Conservation (phyloP, 2,113 vertebrate genomes). For the Verasper variegatus region DNA sequence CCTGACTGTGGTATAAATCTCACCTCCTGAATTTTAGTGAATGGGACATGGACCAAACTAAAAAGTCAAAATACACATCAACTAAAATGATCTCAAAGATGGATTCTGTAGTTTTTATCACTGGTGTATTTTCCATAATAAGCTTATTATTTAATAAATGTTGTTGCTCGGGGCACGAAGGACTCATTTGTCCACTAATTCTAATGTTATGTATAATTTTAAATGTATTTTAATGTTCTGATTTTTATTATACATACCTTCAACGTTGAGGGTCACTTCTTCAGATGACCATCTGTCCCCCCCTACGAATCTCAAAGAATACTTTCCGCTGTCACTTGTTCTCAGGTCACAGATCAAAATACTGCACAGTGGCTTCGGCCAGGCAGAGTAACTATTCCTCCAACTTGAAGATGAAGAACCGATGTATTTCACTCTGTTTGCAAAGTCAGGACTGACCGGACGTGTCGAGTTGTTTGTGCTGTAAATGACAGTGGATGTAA, state of each 20-base stretch:
- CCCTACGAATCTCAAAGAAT: constrained; percentile 51
- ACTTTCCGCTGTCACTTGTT: constrained; percentile 64
- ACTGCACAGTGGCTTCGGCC: neutral
- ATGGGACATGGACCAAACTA: too few species aligned
- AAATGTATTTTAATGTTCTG: neutral
- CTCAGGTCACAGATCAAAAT: constrained; percentile 64
- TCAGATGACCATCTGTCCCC: rapidly evolving
- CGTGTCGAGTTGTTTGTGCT: neutral
- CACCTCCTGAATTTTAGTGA: too few species aligned
- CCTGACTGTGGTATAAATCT: too few species aligned
- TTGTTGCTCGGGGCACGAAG: too few species aligned
- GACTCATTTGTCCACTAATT: too few species aligned
- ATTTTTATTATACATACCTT: constrained; percentile 50
- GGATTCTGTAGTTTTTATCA: too few species aligned
- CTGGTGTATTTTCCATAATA: too few species aligned
- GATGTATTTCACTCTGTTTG: constrained; percentile 41
- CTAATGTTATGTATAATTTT: neutral
- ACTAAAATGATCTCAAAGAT: too few species aligned
- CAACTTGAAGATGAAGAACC: rapidly evolving
- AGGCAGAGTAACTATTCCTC: rapidly evolving
- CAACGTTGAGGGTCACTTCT: constrained; percentile 16
- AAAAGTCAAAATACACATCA: too few species aligned
- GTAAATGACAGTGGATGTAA: constrained; percentile 40
- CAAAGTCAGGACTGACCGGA: constrained; percentile 30
- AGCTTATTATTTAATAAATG: too few species aligned